Conservation (phyloP, 2,797 vertebrate genomes). For the Anniella stebbinsi region DNA sequence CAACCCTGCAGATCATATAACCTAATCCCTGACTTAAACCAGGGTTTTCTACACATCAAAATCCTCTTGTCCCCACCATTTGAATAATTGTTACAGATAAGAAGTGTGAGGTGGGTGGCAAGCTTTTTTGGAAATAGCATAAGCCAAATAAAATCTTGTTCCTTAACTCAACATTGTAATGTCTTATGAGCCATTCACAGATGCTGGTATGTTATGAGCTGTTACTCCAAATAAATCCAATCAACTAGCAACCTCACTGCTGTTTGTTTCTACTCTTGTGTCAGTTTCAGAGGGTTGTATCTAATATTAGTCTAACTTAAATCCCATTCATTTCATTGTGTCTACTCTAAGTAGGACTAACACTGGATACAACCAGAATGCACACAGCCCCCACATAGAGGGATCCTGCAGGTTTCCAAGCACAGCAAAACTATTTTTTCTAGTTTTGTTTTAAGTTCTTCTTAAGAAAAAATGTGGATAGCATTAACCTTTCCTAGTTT, state of each 20-base stretch:
- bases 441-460: background rate
- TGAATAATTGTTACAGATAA: background rate
- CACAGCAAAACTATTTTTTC: conserved; percentile 38
- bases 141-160: background rate
- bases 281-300: too few relatives aligned
- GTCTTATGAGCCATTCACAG: background rate
- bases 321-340: too few relatives aligned
- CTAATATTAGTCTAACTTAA: too few relatives aligned
- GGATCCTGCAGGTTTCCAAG: conserved; percentile 50
- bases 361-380: conserved; percentile 28
- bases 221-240: background rate
- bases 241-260: background rate
- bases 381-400: conserved; percentile 53
- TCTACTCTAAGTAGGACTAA: too few relatives aligned
- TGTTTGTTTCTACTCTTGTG: conserved; percentile 49
- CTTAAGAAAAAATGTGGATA: conserved; percentile 25
- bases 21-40: background rate
- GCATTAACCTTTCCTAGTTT: conserved; percentile 43
- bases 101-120: too few relatives aligned
- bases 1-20: background rate
- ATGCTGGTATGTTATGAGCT: background rate
- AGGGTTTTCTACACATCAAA: background rate
- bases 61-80: background rate
- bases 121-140: background rate
- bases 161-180: background rate